Conservation (phyloP, 1,140 invertebrate species). For the Ceratitis capitata region DNA sequence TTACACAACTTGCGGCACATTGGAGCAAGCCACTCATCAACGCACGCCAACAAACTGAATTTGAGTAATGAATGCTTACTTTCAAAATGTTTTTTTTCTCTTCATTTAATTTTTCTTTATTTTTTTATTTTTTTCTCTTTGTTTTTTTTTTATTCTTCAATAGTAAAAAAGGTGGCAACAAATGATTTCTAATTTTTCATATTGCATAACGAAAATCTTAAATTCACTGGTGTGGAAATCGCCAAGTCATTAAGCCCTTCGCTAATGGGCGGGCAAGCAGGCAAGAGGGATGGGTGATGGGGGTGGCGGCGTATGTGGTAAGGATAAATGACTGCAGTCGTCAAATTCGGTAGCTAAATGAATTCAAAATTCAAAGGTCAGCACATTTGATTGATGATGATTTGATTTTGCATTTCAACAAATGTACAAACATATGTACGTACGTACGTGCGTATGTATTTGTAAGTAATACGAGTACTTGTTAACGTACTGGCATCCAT, state of each 20-base stretch:
- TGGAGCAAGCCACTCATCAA: not conserved
- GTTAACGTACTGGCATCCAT: not conserved
- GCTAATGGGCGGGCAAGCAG: not conserved
- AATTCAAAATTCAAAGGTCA: conserved; percentile 30
- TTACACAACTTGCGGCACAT: conserved; percentile 1
- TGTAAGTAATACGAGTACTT: too few relatives aligned
- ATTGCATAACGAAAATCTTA: not conserved
- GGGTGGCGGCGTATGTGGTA: too few relatives aligned
- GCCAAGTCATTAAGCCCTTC: not conserved
- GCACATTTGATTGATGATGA: conserved; percentile 35
- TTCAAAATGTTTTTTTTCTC: not conserved
- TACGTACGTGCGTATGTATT: not conserved
- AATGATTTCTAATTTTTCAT: conserved; percentile 9
- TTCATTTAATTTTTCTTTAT: too few relatives aligned
- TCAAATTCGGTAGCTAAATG: conserved; percentile 18
- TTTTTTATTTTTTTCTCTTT: too few relatives aligned
- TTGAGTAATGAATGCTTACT: not conserved
- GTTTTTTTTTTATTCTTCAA: too few relatives aligned
- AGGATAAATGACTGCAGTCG: not conserved
- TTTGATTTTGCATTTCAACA: conserved; percentile 16
- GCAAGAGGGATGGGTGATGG: not conserved
- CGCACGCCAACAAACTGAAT: not conserved
- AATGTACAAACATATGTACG: not conserved
- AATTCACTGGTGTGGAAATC: not conserved
- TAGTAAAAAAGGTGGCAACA: not conserved